Evolutionary conservation across 30 jellyfish, hydroid and myxozoan genomes (phyloP).

Genomic region (Aurelia sp.): DNA sequence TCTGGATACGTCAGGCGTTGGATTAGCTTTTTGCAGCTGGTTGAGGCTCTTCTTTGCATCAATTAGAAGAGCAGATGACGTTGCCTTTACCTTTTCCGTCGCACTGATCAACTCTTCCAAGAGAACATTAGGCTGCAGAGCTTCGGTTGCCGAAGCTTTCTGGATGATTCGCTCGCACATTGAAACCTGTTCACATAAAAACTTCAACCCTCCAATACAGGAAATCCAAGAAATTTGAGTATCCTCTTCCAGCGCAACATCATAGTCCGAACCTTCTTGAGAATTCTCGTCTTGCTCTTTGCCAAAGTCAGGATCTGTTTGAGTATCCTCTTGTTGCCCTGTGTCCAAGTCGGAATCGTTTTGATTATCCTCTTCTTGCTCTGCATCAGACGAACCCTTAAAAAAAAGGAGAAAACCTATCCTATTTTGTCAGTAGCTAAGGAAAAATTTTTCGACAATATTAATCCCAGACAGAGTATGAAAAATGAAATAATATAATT

Average conservation of each 20-base stretch:
- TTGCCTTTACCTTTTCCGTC: constrained; percentile 57
- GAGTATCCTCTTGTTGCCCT: background rate
- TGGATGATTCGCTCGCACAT: constrained; percentile 52
- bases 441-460: too few relatives aligned
- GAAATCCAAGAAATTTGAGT: constrained; percentile 53
- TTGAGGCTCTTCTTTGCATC: constrained; percentile 68
- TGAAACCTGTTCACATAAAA: constrained; percentile 55
- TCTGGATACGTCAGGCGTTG: constrained; percentile 35
- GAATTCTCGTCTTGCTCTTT: too few relatives aligned
- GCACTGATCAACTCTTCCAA: constrained; percentile 57
- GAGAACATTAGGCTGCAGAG: constrained; percentile 62
- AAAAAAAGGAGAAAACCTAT: too few relatives aligned
- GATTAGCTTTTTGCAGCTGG: constrained; percentile 39
- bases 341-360: too few relatives aligned
- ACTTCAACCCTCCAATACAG: constrained; percentile 42
- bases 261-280: too few relatives aligned
- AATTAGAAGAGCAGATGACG: constrained; percentile 52
- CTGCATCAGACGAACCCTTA: constrained; percentile 28
- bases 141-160: constrained; percentile 63
- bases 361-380: constrained; percentile 14
- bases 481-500: too few relatives aligned
- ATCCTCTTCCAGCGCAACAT: too few relatives aligned
- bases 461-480: too few relatives aligned
- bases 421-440: too few relatives aligned
- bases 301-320: too few relatives aligned